Evolutionary conservation across 2,888 invertebrate genomes (phyloP).

Genomic region (Itoplectis maculator): DNA sequence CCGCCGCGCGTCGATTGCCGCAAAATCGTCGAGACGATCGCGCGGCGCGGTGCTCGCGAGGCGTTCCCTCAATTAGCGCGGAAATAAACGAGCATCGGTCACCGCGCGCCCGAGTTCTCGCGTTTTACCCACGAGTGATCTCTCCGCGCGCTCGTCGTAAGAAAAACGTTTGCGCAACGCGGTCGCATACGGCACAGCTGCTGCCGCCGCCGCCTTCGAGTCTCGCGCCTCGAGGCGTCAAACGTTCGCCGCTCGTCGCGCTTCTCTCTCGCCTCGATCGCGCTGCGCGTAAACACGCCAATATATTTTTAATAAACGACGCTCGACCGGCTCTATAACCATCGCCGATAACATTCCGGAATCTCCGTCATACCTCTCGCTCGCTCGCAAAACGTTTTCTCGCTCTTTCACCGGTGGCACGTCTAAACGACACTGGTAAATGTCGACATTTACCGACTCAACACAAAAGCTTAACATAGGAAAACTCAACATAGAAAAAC

Average conservation of each 20-base stretch:
- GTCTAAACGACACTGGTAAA: too few species aligned
- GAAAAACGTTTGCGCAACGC: slow-evolving; percentile 46
- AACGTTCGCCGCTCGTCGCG: slow-evolving; percentile 36
- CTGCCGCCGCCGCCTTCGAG: slow-evolving; percentile 23
- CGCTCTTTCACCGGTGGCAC: too few species aligned
- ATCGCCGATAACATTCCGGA: slow-evolving; percentile 60
- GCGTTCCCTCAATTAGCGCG: slow-evolving; percentile 55
- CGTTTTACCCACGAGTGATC: slow-evolving; percentile 16
- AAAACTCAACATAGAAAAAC: too few species aligned
- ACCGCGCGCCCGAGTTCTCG: slow-evolving; percentile 29
- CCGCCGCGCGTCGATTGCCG: not conserved
- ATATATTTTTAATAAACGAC: slow-evolving; percentile 28
- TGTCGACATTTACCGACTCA: too few species aligned
- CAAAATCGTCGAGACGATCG: slow-evolving; percentile 24
- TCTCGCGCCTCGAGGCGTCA: slow-evolving; percentile 57
- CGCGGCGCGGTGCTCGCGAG: not conserved
- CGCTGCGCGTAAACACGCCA: slow-evolving; percentile 28
- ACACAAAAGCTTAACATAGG: too few species aligned
- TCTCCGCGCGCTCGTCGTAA: not conserved
- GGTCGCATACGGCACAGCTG: slow-evolving; percentile 32
- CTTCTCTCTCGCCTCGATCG: too few species aligned
- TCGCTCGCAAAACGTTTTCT: slow-evolving; percentile 9
- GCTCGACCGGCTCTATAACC: slow-evolving; percentile 49
- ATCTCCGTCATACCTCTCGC: slow-evolving; percentile 38
- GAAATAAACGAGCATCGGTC: slow-evolving; percentile 55